phyloP scores from a whole-genome alignment of 1,140 invertebrate species.

The Ceratina australensis region DNA sequence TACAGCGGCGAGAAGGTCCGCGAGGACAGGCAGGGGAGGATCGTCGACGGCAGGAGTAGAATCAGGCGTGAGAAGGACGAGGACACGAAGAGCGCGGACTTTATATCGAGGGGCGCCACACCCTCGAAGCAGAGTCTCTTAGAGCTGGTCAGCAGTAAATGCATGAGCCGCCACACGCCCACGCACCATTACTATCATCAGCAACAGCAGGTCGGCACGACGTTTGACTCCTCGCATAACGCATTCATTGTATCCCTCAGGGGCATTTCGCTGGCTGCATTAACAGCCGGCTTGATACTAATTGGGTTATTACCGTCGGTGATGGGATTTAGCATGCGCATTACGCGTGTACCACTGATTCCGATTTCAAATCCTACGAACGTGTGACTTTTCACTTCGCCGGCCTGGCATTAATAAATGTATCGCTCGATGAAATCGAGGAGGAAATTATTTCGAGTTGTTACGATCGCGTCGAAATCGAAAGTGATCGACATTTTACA shows the following conservation, averaged over 20 bases:
- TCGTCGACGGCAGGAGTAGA: slow-evolving; percentile 65
- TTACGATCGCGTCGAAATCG: too few relatives aligned
- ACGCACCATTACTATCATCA: slow-evolving; percentile 77
- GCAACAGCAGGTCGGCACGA: slow-evolving; percentile 69
- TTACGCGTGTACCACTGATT: background rate
- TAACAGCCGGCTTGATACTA: background rate
- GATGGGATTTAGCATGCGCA: background rate
- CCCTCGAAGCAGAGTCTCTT: slow-evolving; percentile 76
- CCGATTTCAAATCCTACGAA: background rate
- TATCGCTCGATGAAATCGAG: background rate
- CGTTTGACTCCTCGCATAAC: too few relatives aligned
- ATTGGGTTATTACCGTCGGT: background rate
- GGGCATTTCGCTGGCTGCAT: background rate
- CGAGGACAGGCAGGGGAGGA: slow-evolving; percentile 74
- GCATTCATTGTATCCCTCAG: too few relatives aligned
- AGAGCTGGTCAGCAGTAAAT: slow-evolving; percentile 77
- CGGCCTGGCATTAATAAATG: background rate
- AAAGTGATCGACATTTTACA: too few relatives aligned
- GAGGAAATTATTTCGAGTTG: too few relatives aligned
- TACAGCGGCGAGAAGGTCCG: slow-evolving; percentile 74
- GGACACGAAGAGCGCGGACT: slow-evolving; percentile 76
- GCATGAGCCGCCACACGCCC: slow-evolving; percentile 75
- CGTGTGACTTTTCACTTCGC: background rate
- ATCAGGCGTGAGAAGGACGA: slow-evolving; percentile 69
- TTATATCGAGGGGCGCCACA: slow-evolving; percentile 67